Evolutionary conservation across 2,797 vertebrate genomes (phyloP), one percentile per base, ranked within the genome.

Genomic region (Epinephelus awoara): DNA sequence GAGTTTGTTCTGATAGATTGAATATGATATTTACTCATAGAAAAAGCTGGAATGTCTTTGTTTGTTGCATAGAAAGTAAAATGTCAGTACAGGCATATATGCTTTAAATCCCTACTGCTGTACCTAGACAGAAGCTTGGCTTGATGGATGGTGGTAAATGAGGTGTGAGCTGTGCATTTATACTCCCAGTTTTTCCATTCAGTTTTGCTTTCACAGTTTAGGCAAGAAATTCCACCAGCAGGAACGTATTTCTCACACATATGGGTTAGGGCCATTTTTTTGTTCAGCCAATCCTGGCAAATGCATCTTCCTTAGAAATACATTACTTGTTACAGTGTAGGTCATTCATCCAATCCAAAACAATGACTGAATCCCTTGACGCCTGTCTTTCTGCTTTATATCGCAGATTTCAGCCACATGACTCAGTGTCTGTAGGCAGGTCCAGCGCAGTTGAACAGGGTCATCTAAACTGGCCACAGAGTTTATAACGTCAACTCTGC

Each of bases 401-500:
- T 64, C 72, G 69, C 56, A 90, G 51, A 80, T 34, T 34, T 34
- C 56, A 77, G 65, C 81, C 49, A 25, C 46, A 83, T 89, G 87
- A 90, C 82, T 89, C 82, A 84, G 59, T 61, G 75, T 81, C 67
- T 85, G 55, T 59, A 59, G 73, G 72, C 82, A 63, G 58, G 59
- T 69, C 72, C 67, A 27, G 34, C 34, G 34, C 34, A 34, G 55
- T 75, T 74, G 72, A 87, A 79, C 82, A 50, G 64, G 66, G 85
- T 87, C 71, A 47, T 69, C 25, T 67, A 62, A 79, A 78, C 69
- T 82, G 42, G 72, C 74, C 62, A 50, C 27, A 52, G 49, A 65
- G 59, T 85, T 81, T 89, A 77, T 75, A 82, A 89, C 82, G 73
- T 83, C 42, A 75, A 46, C 27, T 63, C 67, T 87, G 69, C 50